Evolutionary conservation across 2,797 vertebrate species (phyloP).

Genomic region (Ptychobarbus kaznakovi): DNA sequence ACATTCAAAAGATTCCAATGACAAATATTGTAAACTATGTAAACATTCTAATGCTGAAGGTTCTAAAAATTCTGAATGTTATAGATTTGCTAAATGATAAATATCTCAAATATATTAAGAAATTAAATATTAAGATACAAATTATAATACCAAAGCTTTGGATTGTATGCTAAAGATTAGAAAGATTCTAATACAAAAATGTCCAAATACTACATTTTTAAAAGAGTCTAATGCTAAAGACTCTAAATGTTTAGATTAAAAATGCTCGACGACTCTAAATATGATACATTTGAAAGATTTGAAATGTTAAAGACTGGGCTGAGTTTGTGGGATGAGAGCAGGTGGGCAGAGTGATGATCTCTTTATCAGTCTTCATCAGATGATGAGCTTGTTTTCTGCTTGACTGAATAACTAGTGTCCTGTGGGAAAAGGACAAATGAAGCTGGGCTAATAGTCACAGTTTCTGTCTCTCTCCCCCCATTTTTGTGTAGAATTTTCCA

Average conservation of each 20-base stretch:
- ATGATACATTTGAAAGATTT: neutral
- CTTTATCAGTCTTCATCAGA: slow-evolving; percentile 12
- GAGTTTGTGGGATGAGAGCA: slow-evolving; percentile 23
- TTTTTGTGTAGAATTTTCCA: neutral
- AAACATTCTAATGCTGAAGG: neutral
- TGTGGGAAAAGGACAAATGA: slow-evolving; percentile 11
- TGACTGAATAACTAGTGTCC: slow-evolving; percentile 26
- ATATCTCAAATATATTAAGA: neutral
- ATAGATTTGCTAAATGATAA: neutral
- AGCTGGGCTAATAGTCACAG: neutral
- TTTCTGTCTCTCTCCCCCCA: neutral
- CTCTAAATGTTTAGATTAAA: neutral
- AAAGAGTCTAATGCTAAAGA: neutral
- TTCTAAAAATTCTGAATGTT: neutral
- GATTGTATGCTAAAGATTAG: neutral
- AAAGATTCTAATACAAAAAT: neutral
- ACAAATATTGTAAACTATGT: neutral
- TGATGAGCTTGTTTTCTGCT: slow-evolving; percentile 13
- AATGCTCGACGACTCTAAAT: neutral
- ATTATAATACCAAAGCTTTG: neutral
- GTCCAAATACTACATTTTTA: neutral
- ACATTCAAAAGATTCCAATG: neutral
- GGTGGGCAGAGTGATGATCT: slow-evolving; percentile 37
- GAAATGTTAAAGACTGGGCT: neutral
- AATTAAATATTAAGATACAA: neutral